Evolutionary conservation across 2,888 invertebrate species (phyloP).

Genomic region (Liposcelis brunnea): DNA sequence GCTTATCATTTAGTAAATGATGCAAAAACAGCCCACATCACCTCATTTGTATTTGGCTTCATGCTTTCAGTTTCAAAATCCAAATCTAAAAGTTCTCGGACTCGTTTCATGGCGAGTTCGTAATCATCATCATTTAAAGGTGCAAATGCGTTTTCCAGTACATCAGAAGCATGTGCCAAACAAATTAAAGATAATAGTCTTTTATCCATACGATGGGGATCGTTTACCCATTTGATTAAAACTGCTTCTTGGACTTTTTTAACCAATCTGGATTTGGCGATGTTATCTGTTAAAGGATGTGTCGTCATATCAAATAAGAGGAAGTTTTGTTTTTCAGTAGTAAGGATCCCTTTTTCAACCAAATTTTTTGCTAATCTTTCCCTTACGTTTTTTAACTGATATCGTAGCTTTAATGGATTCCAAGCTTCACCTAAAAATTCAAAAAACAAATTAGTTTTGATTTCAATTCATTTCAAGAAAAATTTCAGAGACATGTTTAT

Average conservation of each 20-base stretch:
- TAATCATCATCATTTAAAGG: conserved; percentile 95
- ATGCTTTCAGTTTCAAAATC: conserved; percentile 93
- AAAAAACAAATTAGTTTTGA: background rate
- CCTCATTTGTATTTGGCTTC: conserved; percentile 78
- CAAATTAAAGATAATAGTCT: conserved; percentile 84
- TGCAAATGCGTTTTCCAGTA: conserved; percentile 97
- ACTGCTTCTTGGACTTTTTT: conserved; percentile 98
- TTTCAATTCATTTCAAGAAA: background rate
- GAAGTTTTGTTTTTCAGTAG: conserved; percentile 99
- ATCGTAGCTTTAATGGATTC: conserved; percentile 96
- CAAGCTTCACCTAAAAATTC: conserved; percentile 79
- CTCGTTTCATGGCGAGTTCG: conserved; percentile 93
- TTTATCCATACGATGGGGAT: conserved; percentile 94
- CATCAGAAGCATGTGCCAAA: conserved; percentile 95
- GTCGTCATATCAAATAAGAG: conserved; percentile 99
- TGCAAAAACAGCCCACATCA: conserved; percentile 98
- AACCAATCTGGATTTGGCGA: conserved; percentile 87
- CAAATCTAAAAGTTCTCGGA: conserved; percentile 85
- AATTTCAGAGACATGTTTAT: background rate
- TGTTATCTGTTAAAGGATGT: conserved; percentile 92
- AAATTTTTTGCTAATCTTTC: conserved; percentile 98
- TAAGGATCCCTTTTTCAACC: conserved; percentile 96
- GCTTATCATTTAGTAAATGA: conserved; percentile 82
- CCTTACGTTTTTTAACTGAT: conserved; percentile 96
- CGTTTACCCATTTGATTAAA: conserved; percentile 88